These are phyloP conservation scores for Icerya purchasi DNA, from an alignment of 2,888 invertebrate species.

Conservation along the genomic window DNA sequence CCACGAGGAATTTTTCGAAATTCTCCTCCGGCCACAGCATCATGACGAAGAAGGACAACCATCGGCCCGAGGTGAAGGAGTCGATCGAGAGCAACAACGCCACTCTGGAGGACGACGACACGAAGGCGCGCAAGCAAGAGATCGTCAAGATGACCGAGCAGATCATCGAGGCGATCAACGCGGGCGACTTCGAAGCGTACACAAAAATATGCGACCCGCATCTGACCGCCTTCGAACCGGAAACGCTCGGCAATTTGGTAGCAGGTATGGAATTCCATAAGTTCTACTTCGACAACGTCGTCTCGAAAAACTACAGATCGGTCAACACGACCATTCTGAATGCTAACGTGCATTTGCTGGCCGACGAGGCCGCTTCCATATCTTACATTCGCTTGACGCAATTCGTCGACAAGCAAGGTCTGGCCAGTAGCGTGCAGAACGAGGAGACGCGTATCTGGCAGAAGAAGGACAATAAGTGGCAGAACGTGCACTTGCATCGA, in stretches of 20 bases:
- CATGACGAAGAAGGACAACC: slow-evolving; percentile 92
- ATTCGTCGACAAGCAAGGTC: slow-evolving; percentile 90
- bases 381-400: slow-evolving; percentile 95
- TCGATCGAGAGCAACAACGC: slow-evolving; percentile 96
- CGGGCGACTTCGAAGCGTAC: slow-evolving; percentile 94
- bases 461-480: slow-evolving; percentile 95
- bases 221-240: slow-evolving; percentile 97
- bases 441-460: slow-evolving; percentile 99
- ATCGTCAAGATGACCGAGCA: slow-evolving; percentile 98
- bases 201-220: slow-evolving; percentile 97
- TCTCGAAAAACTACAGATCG: slow-evolving; percentile 76
- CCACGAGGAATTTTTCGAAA: slow-evolving; percentile 96
- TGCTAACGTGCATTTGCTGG: slow-evolving; percentile 92
- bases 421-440: slow-evolving; percentile 84
- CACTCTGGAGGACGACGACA: slow-evolving; percentile 77
- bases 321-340: slow-evolving; percentile 94
- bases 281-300: slow-evolving; percentile 96
- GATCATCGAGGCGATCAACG: slow-evolving; percentile 89
- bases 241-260: slow-evolving; percentile 93
- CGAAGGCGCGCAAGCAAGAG: slow-evolving; percentile 86
- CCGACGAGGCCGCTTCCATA: slow-evolving; percentile 97
- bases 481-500: slow-evolving; percentile 97
- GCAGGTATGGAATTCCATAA: slow-evolving; percentile 99
- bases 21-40: slow-evolving; percentile 65
- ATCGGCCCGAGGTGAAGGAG: slow-evolving; percentile 93